Conservation (phyloP, 2,888 invertebrate species). For the Lithodes maja region DNA sequence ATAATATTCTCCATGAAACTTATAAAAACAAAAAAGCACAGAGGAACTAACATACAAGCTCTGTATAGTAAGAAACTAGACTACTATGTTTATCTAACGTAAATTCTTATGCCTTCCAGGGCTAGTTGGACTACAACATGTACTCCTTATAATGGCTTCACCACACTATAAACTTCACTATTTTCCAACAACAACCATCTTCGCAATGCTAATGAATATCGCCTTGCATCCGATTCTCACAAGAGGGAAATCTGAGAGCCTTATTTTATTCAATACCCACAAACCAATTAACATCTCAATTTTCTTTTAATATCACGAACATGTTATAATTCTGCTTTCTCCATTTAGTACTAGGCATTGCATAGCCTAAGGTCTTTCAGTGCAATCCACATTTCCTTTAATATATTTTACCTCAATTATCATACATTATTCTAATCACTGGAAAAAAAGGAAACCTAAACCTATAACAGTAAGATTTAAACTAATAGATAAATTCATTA, state of each 20-base stretch:
- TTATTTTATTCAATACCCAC: no score
- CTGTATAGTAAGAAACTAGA: slow-evolving; percentile 64
- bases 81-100: slow-evolving; percentile 58
- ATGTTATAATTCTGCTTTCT: no score
- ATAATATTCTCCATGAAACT: slow-evolving; percentile 64
- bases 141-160: slow-evolving; percentile 28
- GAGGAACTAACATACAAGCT: slow-evolving; percentile 66
- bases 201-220: slow-evolving; percentile 22
- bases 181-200: slow-evolving; percentile 20
- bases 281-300: no score
- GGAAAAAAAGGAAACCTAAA: no score
- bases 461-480: no score
- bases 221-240: slow-evolving; percentile 23
- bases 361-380: no score
- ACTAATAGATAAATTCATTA: no score
- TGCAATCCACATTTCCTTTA: no score
- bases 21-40: slow-evolving; percentile 58
- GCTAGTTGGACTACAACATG: slow-evolving; percentile 44
- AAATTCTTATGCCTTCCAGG: slow-evolving; percentile 50
- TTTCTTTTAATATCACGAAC: no score
- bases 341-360: no score
- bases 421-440: no score
- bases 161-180: slow-evolving; percentile 17
- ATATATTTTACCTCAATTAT: no score
- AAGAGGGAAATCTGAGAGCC: background rate